These are phyloP conservation scores for Stenichneumon culpator DNA, from an alignment of 2,888 invertebrate species.

Conservation along the genomic window DNA sequence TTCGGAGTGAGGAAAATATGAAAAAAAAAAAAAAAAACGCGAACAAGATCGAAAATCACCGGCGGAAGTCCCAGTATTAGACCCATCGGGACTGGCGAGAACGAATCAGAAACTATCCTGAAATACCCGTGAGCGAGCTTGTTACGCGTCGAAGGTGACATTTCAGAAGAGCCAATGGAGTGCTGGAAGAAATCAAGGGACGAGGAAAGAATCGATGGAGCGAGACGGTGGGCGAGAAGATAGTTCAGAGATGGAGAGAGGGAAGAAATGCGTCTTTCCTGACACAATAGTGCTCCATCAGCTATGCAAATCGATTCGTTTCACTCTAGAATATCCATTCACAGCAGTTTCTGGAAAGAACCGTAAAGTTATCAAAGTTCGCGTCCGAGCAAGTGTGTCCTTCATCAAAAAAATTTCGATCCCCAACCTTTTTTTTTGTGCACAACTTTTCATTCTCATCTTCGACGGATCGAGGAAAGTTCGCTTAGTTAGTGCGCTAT, in stretches of 20 bases:
- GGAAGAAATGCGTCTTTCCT: constrained; percentile 47
- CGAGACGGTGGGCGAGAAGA: neutral
- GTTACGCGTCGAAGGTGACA: neutral
- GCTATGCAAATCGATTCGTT: constrained; percentile 64
- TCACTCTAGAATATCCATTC: constrained; percentile 39
- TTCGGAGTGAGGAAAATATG: constrained; percentile 28
- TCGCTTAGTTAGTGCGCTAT: neutral
- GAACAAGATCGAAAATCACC: constrained; percentile 22
- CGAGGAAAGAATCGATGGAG: constrained; percentile 13
- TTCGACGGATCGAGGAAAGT: neutral
- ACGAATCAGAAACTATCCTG: constrained; percentile 4
- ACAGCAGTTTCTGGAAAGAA: constrained; percentile 21
- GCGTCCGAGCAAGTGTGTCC: neutral
- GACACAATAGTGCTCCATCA: constrained; percentile 63
- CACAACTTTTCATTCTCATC: neutral
- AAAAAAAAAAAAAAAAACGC: constrained; percentile 31
- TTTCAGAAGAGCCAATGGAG: neutral
- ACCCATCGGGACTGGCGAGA: neutral
- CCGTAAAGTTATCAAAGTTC: constrained; percentile 46
- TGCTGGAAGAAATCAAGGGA: neutral
- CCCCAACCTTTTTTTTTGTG: neutral
- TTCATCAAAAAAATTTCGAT: constrained; percentile 8
- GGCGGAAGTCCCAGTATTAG: constrained; percentile 3
- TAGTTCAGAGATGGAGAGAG: constrained; percentile 17
- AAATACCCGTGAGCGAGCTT: constrained; percentile 4